These are phyloP conservation scores for Pogona vitticeps DNA, from an alignment of 2,113 vertebrate genomes.

Conservation along the genomic window DNA sequence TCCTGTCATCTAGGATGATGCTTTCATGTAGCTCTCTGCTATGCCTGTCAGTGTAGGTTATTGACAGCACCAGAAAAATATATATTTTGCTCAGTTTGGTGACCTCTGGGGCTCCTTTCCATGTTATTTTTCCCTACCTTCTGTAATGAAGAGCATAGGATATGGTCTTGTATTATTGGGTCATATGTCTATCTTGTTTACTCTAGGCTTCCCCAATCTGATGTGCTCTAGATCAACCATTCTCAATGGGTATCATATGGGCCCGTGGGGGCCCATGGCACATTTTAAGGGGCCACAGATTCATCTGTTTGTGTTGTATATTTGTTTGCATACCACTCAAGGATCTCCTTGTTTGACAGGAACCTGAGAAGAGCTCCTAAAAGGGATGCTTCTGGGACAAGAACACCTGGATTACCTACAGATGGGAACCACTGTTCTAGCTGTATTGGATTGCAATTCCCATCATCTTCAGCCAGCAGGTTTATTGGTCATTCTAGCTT, in stretches of 20 bases:
- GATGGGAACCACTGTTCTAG: too few relatives aligned
- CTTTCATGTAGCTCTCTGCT: neutral
- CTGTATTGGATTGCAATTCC: neutral
- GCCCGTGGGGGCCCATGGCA: too few relatives aligned
- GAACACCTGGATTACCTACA: too few relatives aligned
- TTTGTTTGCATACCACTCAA: too few relatives aligned
- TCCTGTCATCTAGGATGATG: slow-evolving; percentile 7
- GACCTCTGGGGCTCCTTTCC: neutral
- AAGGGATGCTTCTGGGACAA: too few relatives aligned
- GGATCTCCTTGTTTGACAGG: too few relatives aligned
- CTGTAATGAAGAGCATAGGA: neutral
- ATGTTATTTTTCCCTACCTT: too few relatives aligned
- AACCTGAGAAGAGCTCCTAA: too few relatives aligned
- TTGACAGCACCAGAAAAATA: neutral
- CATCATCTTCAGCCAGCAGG: neutral
- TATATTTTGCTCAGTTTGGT: neutral
- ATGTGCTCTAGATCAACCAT: too few relatives aligned
- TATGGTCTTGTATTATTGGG: neutral
- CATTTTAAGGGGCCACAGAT: too few relatives aligned
- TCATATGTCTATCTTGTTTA: neutral
- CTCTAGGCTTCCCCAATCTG: neutral
- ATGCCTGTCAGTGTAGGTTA: neutral
- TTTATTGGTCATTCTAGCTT: neutral
- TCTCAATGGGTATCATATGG: too few relatives aligned
- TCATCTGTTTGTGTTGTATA: too few relatives aligned